Evolutionary conservation across 2,797 vertebrate genomes (phyloP), one percentile per base, ranked within the genome.

Genomic region (Rhabdomys pumilio): DNA sequence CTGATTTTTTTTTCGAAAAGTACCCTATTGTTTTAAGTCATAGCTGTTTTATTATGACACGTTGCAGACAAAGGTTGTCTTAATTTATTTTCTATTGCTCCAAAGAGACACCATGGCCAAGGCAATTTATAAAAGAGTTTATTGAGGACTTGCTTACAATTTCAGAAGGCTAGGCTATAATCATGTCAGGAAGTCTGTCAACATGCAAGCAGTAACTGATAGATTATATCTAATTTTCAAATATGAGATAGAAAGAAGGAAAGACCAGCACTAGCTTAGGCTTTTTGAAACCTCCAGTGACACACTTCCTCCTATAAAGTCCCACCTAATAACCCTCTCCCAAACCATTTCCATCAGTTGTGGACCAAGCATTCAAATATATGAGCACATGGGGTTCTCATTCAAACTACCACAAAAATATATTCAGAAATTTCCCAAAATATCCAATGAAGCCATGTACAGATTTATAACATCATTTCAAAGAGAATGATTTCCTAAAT

Each of bases 391-490:
- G 61, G 22, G 26, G 11, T 84, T 84, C 10, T 65, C 59, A 20
- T 47, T 61, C 44, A 67, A 67, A n/a, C 31, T 3, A 53, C 12
- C 63, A 47, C 10, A 31, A 29, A 65, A 31, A 0, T 69, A 69
- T 76, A 89, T 91, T 88, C 24, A 81, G 44, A 6, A 82, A 89
- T 85, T 53, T 91, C 4, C 55, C 29, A 53, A 93, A 87, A 53
- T 79, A 22, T 12, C 11, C 34, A 67, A 1, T 87, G 34, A 92
- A 81, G 4, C 44, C 84, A 6, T 81, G 3, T 85, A 44, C 0
- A 47, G 9, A 47, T 31, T 83, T 84, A 31, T 15, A 44, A 83
- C 57, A 63, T 34, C 26, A 47, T 89, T 96, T 34, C 34, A 61
- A 4, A 38, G 17, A 41, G 88, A 44, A 73, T 14, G 20, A n/a